Evolutionary conservation across 1,140 invertebrate species (phyloP), one percentile per base, ranked within the genome.

Genomic region (Babylonia areolata): DNA sequence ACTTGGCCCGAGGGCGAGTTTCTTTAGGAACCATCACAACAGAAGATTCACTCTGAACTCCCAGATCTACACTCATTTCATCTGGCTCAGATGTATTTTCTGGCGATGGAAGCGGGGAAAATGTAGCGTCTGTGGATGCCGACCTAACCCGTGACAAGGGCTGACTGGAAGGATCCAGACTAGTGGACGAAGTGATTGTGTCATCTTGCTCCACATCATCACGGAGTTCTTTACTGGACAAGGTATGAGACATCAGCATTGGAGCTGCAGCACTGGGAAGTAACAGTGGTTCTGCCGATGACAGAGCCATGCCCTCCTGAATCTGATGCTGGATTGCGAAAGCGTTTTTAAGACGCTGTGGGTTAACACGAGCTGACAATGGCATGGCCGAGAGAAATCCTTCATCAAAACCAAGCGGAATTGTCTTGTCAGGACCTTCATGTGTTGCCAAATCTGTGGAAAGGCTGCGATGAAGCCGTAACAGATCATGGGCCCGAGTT

Each of bases 291-390:
- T 40, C 37, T 40, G 20, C 75, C 3, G 75, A 15, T 17, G 75
- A 40, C 37, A 40, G 28, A 15, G 69, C 69, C 2, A 81, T 81
- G 28, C 51, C 80, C 12, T 84, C 81, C 64, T 84, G 82, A 5
- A 84, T 84, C 82, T 84, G 82, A 33, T 69, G 69, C 58, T 84
- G 82, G 37, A 73, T 75, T 40, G 31, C 82, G 31, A 84, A 84
- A 2, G 82, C 82, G n/a, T 17, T 73, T 37, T 84, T 71, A 37
- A 84, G 69, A 3, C 69, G 64, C 39, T 64, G n/a, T 0, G 64
- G 37, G 31, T 84, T 28, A 42, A 71, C 31, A 46, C 37, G 40
- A 35, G 82, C 82, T 11, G 82, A 42, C 2, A 31, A 3, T n/a
- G 82, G 82, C 40, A 73, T 73, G 64, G 17, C 28, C 1, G 69